A percentile compares a stretch with the other conserved stretches of the same genome.
Evolutionary conservation across 2,113 vertebrate species (phyloP).

Genomic region (Sinocyclocheilus anophthalmus): DNA sequence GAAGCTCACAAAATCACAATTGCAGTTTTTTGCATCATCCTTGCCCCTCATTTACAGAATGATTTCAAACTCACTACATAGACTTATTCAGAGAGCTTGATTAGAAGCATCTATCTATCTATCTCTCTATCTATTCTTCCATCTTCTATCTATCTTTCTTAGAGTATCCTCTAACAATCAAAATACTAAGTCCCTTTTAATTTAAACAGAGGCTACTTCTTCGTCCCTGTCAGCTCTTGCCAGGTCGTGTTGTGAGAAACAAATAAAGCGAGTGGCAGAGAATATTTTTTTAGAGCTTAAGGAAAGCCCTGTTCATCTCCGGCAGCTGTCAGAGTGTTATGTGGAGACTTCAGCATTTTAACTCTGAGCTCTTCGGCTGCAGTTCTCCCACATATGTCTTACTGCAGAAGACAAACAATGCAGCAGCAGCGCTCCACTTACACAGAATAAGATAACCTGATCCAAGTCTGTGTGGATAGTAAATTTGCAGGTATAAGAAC

Average conservation of each 20-base stretch:
- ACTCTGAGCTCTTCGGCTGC: conserved; percentile 15
- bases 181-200: background rate
- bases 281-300: conserved; percentile 41
- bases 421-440: background rate
- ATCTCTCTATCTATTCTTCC: too few relatives aligned
- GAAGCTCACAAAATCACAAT: conserved; percentile 18
- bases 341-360: conserved; percentile 52
- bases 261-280: background rate
- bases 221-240: background rate
- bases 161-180: background rate
- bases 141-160: background rate
- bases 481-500: background rate
- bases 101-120: background rate
- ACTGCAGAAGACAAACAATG: conserved; percentile 20
- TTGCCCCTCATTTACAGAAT: background rate
- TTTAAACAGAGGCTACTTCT: background rate
- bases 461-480: background rate
- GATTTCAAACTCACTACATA: background rate
- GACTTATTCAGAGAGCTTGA: background rate
- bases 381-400: conserved; percentile 27
- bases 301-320: conserved; percentile 70
- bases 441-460: background rate
- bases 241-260: conserved; percentile 4
- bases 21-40: conserved; percentile 50
- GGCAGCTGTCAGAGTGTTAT: conserved; percentile 69